These are phyloP conservation scores for Abrostola triplasia DNA, from an alignment of 2,888 invertebrate genomes.

Conservation along the genomic window DNA sequence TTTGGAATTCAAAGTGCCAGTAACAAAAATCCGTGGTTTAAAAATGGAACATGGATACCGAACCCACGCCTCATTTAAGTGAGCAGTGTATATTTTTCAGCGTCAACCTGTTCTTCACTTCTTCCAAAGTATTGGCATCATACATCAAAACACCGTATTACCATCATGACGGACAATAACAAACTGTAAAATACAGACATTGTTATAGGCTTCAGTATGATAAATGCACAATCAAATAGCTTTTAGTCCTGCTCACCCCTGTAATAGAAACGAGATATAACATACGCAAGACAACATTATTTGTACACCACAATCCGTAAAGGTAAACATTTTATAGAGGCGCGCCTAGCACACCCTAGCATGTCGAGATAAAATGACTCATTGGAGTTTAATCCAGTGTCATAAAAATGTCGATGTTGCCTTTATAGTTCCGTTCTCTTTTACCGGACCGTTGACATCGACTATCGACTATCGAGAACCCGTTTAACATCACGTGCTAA, in stretches of 20 bases:
- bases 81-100: constrained; percentile 1
- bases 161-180: too few species aligned
- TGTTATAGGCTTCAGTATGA: too few species aligned
- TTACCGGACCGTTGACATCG: constrained; percentile 79
- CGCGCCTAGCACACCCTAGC: constrained; percentile 69
- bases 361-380: constrained; percentile 75
- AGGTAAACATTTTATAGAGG: constrained; percentile 53
- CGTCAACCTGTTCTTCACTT: too few species aligned
- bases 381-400: constrained; percentile 77
- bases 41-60: constrained; percentile 18
- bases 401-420: constrained; percentile 78
- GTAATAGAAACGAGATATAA: not conserved
- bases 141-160: not conserved
- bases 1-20: not conserved
- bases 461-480: constrained; percentile 77
- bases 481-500: constrained; percentile 84
- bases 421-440: constrained; percentile 81
- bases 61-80: constrained; percentile 31
- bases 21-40: not conserved
- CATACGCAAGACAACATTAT: constrained; percentile 19
- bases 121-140: not conserved
- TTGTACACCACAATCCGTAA: constrained; percentile 28
- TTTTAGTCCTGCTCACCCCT: not conserved
- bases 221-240: not conserved
- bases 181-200: too few species aligned